Base-by-base conservation (phyloP, 2,888 invertebrate genomes). In the Agrilus biguttatus region DNA sequence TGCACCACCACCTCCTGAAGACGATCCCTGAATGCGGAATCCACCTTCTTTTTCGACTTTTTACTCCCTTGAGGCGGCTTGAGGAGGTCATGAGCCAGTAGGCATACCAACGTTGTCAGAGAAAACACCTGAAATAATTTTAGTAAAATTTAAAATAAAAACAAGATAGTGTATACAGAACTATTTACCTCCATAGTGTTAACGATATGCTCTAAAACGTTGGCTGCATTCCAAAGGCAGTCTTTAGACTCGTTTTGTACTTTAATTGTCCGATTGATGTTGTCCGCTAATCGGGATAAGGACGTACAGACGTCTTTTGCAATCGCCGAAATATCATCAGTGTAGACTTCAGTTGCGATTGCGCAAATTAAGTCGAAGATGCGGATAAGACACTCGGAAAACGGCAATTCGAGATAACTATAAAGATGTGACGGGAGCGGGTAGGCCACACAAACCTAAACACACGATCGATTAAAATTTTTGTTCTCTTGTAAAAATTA, bases 111-210 rank as follows among this genome's bases (percentile, higher is more conserved):
- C 17, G 72, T 70, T 21, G 71, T 61, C 51, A 77, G 66, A 40
- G 75, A 72, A 49, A 78, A 63, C 47, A 76, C 72, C 78, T 78
- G 68, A 33, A 68, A 63, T 34, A 23, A 28, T 10, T 28, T 28
- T 10, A 8, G 10, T 21, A 21, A 21, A 3, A 8, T 28, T 28
- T 10, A 10, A 32, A 38, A 37, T 13, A 33, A n/a, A 41, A 33
- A 28, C 2, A 23, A n/a, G 13, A 8, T 35, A 39, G 6, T 8
- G 23, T n/a, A n/a, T n/a, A n/a, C n/a, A n/a, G 23, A 6, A 36
- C 13, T 17, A 46, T 37, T 54, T 42, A 80, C 81, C 72, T 82
- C 81, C 46, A 78, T 63, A 53, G 71, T 72, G 55, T 76, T 75
- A 14, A 76, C 72, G 33, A 76, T 65, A 32, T 65, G 63, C 54